Evolutionary conservation across 2,888 invertebrate genomes (phyloP).

Genomic region (Lithosia quadra): DNA sequence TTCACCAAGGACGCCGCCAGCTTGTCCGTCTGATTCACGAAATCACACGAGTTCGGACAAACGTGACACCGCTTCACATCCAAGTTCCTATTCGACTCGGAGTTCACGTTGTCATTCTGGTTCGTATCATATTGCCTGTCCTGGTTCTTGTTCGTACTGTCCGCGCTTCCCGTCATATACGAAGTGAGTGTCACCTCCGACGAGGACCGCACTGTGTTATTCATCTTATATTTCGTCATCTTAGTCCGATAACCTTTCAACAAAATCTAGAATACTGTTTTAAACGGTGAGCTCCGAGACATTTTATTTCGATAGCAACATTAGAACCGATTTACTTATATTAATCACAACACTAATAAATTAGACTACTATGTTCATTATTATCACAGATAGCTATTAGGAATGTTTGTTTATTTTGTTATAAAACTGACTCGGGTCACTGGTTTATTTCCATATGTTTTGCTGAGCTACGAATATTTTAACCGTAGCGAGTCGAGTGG

Average conservation of each 20-base stretch:
- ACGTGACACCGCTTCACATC: conserved; percentile 64
- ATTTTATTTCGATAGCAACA: conserved; percentile 64
- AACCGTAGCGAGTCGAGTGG: neutral
- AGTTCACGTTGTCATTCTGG: conserved; percentile 68
- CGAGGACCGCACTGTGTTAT: conserved; percentile 74
- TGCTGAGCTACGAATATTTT: neutral
- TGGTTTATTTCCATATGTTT: neutral
- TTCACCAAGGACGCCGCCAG: conserved; percentile 73
- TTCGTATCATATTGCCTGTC: conserved; percentile 66
- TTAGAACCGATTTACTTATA: conserved; percentile 35
- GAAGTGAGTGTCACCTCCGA: conserved; percentile 82
- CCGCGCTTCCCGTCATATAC: conserved; percentile 74
- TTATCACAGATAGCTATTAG: conserved; percentile 55
- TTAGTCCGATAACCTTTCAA: conserved; percentile 40
- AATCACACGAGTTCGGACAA: conserved; percentile 73
- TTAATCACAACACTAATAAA: conserved; percentile 56
- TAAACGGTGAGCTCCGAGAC: conserved; percentile 75
- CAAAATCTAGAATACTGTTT: conserved; percentile 69
- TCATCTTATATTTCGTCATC: conserved; percentile 87
- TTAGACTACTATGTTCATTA: conserved; percentile 50
- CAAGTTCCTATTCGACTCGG: conserved; percentile 69
- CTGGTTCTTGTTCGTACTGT: conserved; percentile 58
- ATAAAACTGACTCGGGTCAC: neutral
- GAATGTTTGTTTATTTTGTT: conserved; percentile 38
- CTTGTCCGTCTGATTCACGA: conserved; percentile 65